Conservation (phyloP, 2,888 invertebrate species). For the Merodon equestris region DNA sequence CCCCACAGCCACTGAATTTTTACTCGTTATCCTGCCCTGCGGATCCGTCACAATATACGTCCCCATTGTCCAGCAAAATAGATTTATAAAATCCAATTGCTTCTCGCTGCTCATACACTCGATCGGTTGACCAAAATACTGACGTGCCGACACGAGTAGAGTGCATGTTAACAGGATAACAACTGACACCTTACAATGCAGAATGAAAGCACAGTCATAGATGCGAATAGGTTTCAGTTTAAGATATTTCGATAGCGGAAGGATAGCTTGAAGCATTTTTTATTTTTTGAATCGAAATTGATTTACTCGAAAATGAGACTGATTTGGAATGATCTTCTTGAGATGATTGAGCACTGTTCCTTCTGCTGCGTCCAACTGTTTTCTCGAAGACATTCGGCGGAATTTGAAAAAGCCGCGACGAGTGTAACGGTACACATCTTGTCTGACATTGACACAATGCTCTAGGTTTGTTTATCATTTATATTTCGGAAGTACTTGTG, state of each 20-base stretch:
- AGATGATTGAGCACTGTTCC: background rate
- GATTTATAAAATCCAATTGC: conserved; percentile 83
- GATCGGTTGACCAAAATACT: conserved; percentile 92
- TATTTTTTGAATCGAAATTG: background rate
- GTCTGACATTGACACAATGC: conserved; percentile 5
- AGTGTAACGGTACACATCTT: conserved; percentile 33
- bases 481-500: no score
- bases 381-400: conserved; percentile 23
- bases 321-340: conserved; percentile 2
- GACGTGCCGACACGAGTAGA: conserved; percentile 87
- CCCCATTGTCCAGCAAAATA: conserved; percentile 89
- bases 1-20: conserved; percentile 72
- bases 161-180: conserved; percentile 86
- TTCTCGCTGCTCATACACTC: conserved; percentile 83
- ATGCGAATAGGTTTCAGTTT: conserved; percentile 84
- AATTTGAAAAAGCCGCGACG: conserved; percentile 1
- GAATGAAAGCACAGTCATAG: conserved; percentile 87
- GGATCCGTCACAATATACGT: conserved; percentile 81
- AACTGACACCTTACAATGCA: conserved; percentile 87
- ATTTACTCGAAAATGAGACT: conserved; percentile 6
- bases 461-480: no score
- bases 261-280: conserved; percentile 83
- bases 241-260: conserved; percentile 81
- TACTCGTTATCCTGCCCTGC: conserved; percentile 77
- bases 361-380: background rate